A percentile compares a stretch with the other conserved stretches of the same genome.
Conservation (phyloP, 2,113 vertebrate species). For the Spea bombifrons region DNA sequence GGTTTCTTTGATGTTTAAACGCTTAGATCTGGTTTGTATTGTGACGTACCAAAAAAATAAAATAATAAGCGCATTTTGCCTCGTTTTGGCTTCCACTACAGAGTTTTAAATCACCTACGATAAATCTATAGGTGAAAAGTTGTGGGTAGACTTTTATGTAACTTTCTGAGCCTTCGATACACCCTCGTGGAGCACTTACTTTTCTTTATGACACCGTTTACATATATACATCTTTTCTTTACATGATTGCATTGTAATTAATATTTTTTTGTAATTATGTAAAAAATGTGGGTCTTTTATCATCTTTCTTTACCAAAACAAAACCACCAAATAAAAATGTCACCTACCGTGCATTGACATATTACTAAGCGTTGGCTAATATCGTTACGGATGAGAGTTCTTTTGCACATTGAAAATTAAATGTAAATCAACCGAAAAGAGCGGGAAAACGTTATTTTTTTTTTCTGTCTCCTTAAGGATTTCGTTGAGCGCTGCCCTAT, state of each 20-base stretch:
- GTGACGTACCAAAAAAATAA: too few species aligned
- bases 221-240: not conserved
- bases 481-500: not conserved
- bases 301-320: not conserved
- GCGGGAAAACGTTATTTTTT: not conserved
- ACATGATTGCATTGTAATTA: not conserved
- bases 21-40: too few species aligned
- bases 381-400: not conserved
- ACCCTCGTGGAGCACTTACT: too few species aligned
- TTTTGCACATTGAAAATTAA: conserved; percentile 27
- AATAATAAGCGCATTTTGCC: too few species aligned
- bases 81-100: too few species aligned
- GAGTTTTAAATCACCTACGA: too few species aligned
- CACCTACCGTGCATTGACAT: not conserved
- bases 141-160: too few species aligned
- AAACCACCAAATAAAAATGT: conserved; percentile 1
- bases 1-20: too few species aligned
- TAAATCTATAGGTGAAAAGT: too few species aligned
- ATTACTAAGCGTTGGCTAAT: not conserved
- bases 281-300: not conserved
- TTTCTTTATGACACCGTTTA: too few species aligned
- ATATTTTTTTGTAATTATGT: not conserved
- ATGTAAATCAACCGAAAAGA: conserved; percentile 16
- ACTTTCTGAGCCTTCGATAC: too few species aligned
- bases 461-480: not conserved